Conservation (phyloP, 2,113 vertebrate genomes). For the Elephantulus edwardii region DNA sequence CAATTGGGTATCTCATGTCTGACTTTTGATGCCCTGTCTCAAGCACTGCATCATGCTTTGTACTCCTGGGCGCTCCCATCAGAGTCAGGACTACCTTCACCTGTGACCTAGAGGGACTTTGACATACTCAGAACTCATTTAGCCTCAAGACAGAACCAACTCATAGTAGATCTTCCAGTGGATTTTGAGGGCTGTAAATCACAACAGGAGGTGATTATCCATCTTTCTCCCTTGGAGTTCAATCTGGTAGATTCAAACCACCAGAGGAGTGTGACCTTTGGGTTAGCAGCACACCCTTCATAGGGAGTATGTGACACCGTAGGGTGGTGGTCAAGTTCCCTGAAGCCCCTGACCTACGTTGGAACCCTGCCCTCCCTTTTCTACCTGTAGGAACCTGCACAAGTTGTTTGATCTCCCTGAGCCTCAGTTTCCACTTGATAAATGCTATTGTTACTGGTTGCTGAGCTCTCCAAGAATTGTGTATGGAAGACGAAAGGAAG, state of each 20-base stretch:
- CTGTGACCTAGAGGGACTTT: background rate
- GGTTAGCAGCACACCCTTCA: too few species aligned
- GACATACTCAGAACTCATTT: too few species aligned
- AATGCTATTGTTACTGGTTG: background rate
- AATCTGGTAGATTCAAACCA: too few species aligned
- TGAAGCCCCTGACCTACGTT: too few species aligned
- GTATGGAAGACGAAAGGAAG: background rate
- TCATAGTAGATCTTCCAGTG: too few species aligned
- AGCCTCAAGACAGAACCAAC: too few species aligned
- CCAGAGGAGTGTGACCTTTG: too few species aligned
- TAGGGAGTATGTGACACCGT: too few species aligned
- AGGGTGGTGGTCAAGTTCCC: accelerated
- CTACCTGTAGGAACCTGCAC: background rate
- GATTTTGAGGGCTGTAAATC: too few species aligned
- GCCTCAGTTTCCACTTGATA: background rate
- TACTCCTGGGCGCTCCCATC: background rate
- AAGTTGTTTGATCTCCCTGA: background rate
- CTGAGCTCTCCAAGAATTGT: background rate
- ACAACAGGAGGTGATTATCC: too few species aligned
- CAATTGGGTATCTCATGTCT: background rate
- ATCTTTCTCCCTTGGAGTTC: too few species aligned
- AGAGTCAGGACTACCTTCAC: too few species aligned
- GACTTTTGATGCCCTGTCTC: background rate
- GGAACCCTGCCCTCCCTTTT: background rate
- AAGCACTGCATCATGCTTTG: background rate